These are phyloP conservation scores for Poeciliopsis turneri DNA, from an alignment of 2,797 vertebrate species.

Conservation along the genomic window DNA sequence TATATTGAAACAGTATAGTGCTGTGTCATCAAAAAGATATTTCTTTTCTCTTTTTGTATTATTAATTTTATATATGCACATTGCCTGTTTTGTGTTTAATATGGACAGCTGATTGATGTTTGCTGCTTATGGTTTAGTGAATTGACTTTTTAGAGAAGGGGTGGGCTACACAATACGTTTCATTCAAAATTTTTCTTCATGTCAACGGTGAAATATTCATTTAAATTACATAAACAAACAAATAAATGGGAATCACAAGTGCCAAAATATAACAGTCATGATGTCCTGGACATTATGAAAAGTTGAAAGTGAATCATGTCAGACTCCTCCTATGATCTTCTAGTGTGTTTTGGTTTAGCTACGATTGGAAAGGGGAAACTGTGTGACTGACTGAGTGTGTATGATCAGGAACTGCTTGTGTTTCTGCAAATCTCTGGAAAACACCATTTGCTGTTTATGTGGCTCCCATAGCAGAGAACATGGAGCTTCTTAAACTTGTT, in stretches of 20 bases:
- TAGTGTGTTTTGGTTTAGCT: neutral
- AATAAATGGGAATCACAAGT: neutral
- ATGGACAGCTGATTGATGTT: too few species aligned
- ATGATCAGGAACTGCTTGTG: neutral
- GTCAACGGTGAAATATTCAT: too few species aligned
- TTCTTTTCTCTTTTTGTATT: too few species aligned
- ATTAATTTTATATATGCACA: too few species aligned
- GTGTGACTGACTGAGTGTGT: neutral
- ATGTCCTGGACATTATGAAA: neutral
- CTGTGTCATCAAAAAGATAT: too few species aligned
- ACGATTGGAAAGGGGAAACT: neutral
- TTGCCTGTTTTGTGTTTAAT: too few species aligned
- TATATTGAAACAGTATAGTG: too few species aligned
- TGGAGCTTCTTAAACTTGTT: neutral
- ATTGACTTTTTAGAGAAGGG: too few species aligned
- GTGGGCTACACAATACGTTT: too few species aligned
- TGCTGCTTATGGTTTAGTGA: too few species aligned
- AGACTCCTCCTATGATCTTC: neutral
- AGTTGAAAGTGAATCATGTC: neutral
- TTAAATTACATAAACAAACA: too few species aligned
- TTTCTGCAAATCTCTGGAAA: neutral
- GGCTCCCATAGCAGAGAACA: neutral
- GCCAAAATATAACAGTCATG: neutral
- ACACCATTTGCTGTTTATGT: neutral
- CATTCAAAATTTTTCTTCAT: too few species aligned